phyloP scores from a whole-genome alignment of 53 echinoderm and acorn worm genomes.

The Apostichopus leukothele region DNA sequence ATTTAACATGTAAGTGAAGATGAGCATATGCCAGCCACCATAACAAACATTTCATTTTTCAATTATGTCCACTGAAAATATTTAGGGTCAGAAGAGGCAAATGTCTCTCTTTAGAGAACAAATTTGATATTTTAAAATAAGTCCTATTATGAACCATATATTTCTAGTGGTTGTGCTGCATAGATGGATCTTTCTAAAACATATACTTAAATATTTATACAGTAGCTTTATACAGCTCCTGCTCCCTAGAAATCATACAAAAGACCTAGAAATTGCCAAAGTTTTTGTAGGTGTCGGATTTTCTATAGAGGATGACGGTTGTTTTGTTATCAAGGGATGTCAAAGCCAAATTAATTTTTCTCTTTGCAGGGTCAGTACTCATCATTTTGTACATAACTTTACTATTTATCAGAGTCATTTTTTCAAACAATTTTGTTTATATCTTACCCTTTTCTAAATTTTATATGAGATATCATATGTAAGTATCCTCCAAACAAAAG shows the following conservation, averaged over 20 bases:
- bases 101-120: too few species aligned
- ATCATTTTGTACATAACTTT: slow-evolving; percentile 10
- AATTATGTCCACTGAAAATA: too few species aligned
- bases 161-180: too few species aligned
- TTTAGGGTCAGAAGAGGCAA: too few species aligned
- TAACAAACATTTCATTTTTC: too few species aligned
- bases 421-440: background rate
- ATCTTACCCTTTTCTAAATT: background rate
- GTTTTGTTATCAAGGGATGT: background rate
- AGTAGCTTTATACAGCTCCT: too few species aligned
- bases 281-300: slow-evolving; percentile 12
- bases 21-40: too few species aligned
- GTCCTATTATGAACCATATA: too few species aligned
- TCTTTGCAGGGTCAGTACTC: slow-evolving; percentile 38
- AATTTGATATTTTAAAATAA: too few species aligned
- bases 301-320: background rate
- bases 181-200: too few species aligned
- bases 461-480: background rate
- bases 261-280: slow-evolving; percentile 4
- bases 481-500: background rate
- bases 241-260: background rate
- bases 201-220: too few species aligned
- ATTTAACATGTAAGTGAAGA: too few species aligned
- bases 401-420: background rate
- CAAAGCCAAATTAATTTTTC: background rate